Evolutionary conservation across 1,140 invertebrate species (phyloP), one percentile per base, ranked within the genome.

Genomic region (Ceratina japonica): DNA sequence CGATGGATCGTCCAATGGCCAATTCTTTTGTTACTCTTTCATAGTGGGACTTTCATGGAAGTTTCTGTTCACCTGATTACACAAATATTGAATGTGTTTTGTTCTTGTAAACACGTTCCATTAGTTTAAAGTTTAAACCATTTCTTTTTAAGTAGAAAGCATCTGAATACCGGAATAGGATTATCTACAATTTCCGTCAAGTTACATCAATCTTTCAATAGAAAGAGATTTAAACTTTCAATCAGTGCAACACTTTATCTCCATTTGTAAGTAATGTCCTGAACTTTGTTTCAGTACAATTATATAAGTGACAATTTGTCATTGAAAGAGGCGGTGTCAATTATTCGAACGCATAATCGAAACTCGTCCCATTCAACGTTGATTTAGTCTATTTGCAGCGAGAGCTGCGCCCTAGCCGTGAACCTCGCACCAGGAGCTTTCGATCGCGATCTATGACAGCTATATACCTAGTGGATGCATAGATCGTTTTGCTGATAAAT

Each of bases 401-500:
- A 16, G 5, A 27, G 16, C 8, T 15, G 62, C 13, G 37, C 18
- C 72, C 13, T 31, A 56, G 52, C 68, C 51, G 15, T 15, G 56
- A 37, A 59, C 16, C 16, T 24, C 44, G 20, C 58, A 18, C 69
- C 69, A 31, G 69, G 37, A 59, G 77, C 72, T 15, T 54, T 75
- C 77, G 71, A 79, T 79, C 62, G 54, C 49, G 71, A 74, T 79
- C 71, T 72, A 68, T 61, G 71, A 79, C 69, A 31, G 52, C 52
- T 65, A 68, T 51, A 66, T 61, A 72, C 27, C 51, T 52, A 52
- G 59, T n/a, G 62, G 52, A 66, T 72, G 63, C 71, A 54, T 27
- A 75, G 77, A 75, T 79, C 71, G 77, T 66, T 66, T 66, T 37
- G 51, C 75, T 59, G 77, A 79, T 79, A 79, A 79, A 61, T 52